phyloP scores from a whole-genome alignment of 1,140 invertebrate species.

The Anastrepha ludens region DNA sequence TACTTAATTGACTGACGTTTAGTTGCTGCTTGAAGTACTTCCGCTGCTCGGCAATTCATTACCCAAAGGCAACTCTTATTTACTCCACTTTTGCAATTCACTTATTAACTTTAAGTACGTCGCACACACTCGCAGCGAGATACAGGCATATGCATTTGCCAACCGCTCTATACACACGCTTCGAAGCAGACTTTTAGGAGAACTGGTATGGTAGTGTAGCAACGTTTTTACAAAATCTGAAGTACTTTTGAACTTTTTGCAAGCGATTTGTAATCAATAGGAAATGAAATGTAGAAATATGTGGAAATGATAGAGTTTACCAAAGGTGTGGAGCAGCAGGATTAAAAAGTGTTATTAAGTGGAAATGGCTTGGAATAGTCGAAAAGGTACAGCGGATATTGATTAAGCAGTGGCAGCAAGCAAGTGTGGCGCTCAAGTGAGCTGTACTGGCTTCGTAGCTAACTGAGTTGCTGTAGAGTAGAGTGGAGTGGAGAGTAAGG shows the following conservation, averaged over 20 bases:
- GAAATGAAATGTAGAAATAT: constrained; percentile 45
- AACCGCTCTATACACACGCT: background rate
- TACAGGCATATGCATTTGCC: background rate
- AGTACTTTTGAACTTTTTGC: constrained; percentile 37
- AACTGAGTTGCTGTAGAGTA: background rate
- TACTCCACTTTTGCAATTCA: constrained; percentile 44
- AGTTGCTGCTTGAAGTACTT: constrained; percentile 37
- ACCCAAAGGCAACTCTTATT: constrained; percentile 20
- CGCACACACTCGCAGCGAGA: background rate
- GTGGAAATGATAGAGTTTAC: background rate
- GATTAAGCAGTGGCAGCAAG: constrained; percentile 12
- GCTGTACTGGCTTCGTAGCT: no score
- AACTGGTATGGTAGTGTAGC: background rate
- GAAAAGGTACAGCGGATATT: constrained; percentile 4
- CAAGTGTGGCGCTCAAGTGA: background rate
- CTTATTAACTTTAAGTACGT: constrained; percentile 47
- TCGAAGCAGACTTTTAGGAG: background rate
- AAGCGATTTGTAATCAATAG: constrained; percentile 28
- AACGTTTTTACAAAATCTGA: background rate
- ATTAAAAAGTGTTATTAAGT: constrained; percentile 1
- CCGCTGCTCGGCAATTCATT: constrained; percentile 42
- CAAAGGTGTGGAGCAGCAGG: constrained; percentile 4
- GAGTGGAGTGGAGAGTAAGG: background rate
- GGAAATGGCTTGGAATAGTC: constrained; percentile 2
- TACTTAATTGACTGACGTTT: constrained; percentile 49